These are phyloP conservation scores for Xestia sexstrigata DNA, from an alignment of 2,888 invertebrate species.

Conservation along the genomic window DNA sequence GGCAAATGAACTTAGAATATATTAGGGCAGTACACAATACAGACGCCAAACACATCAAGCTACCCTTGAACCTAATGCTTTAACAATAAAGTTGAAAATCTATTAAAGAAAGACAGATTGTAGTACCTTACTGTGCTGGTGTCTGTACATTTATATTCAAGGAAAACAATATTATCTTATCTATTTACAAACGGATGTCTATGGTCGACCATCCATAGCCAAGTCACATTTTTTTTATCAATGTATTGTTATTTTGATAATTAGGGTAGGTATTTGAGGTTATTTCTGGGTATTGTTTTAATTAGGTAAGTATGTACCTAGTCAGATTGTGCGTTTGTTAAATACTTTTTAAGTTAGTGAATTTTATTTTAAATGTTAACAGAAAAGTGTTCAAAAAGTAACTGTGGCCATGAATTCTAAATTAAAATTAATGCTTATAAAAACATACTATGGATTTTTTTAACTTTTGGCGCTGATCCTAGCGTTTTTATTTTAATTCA, in stretches of 20 bases:
- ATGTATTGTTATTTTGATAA: slow-evolving; percentile 4
- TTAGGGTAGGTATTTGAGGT: slow-evolving; percentile 33
- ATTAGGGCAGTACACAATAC: slow-evolving; percentile 8
- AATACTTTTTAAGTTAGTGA: not conserved
- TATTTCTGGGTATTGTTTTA: slow-evolving; percentile 9
- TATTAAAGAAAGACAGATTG: not conserved
- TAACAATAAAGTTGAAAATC: not conserved
- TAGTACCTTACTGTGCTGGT: no score
- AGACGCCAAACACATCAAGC: not conserved
- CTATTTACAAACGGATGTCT: slow-evolving; percentile 51
- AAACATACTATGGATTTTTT: not conserved
- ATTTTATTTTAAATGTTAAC: not conserved
- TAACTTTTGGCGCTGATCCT: not conserved
- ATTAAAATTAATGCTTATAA: not conserved
- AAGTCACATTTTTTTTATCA: slow-evolving; percentile 28
- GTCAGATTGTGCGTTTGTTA: not conserved
- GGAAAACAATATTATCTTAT: slow-evolving; percentile 48
- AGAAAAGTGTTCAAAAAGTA: not conserved
- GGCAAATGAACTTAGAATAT: slow-evolving; percentile 42
- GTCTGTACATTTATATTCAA: slow-evolving; percentile 26
- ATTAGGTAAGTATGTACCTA: not conserved
- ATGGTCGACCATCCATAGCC: slow-evolving; percentile 48
- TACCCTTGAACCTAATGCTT: not conserved
- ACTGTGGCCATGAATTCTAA: not conserved
- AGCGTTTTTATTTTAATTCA: not conserved